A percentile compares a stretch with the other conserved stretches of the same genome.
These are phyloP conservation scores for Brenthis ino DNA, from an alignment of 2,888 invertebrate genomes.

Conservation along the genomic window DNA sequence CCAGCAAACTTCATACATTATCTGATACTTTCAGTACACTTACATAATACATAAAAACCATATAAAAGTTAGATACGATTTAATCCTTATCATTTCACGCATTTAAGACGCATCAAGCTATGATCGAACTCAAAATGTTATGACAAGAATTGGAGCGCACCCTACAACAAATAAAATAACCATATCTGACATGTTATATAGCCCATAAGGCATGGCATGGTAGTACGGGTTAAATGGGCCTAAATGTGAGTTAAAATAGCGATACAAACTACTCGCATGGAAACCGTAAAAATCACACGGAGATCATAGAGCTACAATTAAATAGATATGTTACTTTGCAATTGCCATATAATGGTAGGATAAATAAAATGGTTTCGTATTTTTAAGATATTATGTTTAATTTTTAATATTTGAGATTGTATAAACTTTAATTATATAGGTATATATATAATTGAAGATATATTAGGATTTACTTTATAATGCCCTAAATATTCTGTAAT, in stretches of 20 bases:
- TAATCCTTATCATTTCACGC: slow-evolving; percentile 62
- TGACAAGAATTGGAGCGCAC: slow-evolving; percentile 69
- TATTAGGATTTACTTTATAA: too few relatives aligned
- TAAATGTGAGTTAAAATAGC: slow-evolving; percentile 76
- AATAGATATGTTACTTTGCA: neutral
- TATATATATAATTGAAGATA: too few relatives aligned
- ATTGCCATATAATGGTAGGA: neutral
- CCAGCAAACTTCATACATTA: too few relatives aligned
- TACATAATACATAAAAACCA: slow-evolving; percentile 15
- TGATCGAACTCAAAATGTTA: slow-evolving; percentile 69
- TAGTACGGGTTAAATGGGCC: slow-evolving; percentile 76
- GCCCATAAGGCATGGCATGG: slow-evolving; percentile 53
- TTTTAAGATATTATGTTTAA: too few relatives aligned
- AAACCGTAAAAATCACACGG: slow-evolving; percentile 46
- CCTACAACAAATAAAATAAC: slow-evolving; percentile 71
- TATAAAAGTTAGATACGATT: slow-evolving; percentile 18
- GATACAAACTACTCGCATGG: slow-evolving; percentile 73
- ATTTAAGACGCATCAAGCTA: slow-evolving; percentile 58
- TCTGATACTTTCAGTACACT: too few relatives aligned
- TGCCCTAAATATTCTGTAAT: too few relatives aligned
- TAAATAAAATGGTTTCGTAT: neutral
- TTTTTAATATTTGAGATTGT: too few relatives aligned
- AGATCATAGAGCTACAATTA: neutral
- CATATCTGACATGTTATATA: slow-evolving; percentile 77
- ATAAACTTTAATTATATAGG: too few relatives aligned